These are phyloP conservation scores for Eupithecia pulchellata DNA, from an alignment of 2,888 invertebrate species.

Conservation along the genomic window DNA sequence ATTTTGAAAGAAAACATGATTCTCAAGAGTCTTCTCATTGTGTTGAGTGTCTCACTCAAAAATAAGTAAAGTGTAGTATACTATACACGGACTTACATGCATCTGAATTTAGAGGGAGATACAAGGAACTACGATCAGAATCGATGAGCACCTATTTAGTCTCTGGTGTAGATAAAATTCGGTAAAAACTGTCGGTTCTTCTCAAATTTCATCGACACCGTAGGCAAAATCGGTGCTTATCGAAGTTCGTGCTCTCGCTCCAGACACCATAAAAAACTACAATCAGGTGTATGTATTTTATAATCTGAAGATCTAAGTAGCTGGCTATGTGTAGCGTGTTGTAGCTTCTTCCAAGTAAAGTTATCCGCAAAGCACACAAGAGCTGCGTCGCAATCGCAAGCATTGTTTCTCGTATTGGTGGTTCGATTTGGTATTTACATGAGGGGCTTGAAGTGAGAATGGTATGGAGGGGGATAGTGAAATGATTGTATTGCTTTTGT, in stretches of 20 bases:
- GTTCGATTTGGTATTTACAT: slow-evolving; percentile 54
- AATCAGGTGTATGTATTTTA: not conserved
- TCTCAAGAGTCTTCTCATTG: not conserved
- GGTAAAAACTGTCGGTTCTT: not conserved
- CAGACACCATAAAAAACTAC: not conserved
- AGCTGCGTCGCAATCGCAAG: slow-evolving; percentile 52
- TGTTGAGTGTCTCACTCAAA: not conserved
- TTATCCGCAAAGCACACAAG: slow-evolving; percentile 64
- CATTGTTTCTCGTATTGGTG: slow-evolving; percentile 44
- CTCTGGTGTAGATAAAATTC: not conserved
- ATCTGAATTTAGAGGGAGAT: not conserved
- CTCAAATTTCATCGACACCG: not conserved
- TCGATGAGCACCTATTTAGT: not conserved
- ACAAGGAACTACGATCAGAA: not conserved
- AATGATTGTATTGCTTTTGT: slow-evolving; percentile 53
- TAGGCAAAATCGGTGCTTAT: slow-evolving; percentile 1
- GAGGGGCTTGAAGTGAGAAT: slow-evolving; percentile 55
- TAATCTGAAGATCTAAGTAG: not conserved
- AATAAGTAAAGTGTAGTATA: slow-evolving; percentile 1
- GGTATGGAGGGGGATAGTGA: slow-evolving; percentile 52
- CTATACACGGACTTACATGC: not conserved
- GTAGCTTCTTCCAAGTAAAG: slow-evolving; percentile 51
- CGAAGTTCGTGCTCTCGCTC: not conserved
- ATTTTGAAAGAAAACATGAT: not conserved
- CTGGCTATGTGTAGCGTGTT: slow-evolving; percentile 2